Evolutionary conservation across 2,888 invertebrate genomes (phyloP).

Genomic region (Coecobrya sp.): DNA sequence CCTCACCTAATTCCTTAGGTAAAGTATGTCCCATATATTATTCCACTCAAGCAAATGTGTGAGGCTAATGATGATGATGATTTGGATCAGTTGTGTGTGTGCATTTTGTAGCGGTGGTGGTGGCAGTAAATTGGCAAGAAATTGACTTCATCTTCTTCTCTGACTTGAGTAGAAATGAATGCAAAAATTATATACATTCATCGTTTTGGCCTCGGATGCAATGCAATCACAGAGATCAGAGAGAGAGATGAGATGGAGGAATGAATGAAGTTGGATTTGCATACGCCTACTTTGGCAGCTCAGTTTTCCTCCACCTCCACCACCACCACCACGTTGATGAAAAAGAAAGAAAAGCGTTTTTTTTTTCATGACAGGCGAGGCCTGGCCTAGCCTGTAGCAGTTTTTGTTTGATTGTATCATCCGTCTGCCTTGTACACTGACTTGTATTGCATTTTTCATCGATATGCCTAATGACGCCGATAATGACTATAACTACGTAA

Average conservation of each 20-base stretch:
- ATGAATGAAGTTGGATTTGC: slow-evolving; percentile 54
- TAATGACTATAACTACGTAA: slow-evolving; percentile 30
- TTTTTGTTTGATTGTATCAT: slow-evolving; percentile 48
- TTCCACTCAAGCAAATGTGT: slow-evolving; percentile 21
- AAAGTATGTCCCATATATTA: slow-evolving; percentile 54
- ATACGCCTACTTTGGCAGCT: slow-evolving; percentile 75
- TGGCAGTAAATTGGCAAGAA: slow-evolving; percentile 50
- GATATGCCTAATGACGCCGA: slow-evolving; percentile 7
- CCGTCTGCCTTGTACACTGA: not conserved
- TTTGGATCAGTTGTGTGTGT: slow-evolving; percentile 27
- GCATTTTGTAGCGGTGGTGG: slow-evolving; percentile 41
- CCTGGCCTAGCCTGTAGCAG: slow-evolving; percentile 39
- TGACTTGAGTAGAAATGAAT: not conserved
- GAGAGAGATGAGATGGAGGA: slow-evolving; percentile 36
- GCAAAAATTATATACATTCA: too few relatives aligned
- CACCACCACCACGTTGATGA: not conserved
- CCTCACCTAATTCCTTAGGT: slow-evolving; percentile 54
- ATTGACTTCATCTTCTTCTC: slow-evolving; percentile 39
- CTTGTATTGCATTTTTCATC: slow-evolving; percentile 2
- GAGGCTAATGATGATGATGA: slow-evolving; percentile 11
- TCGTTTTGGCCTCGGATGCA: slow-evolving; percentile 10
- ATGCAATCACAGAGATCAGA: slow-evolving; percentile 20
- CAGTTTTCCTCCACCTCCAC: slow-evolving; percentile 22
- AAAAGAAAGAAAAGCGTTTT: not conserved
- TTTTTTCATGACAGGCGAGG: slow-evolving; percentile 27